Evolutionary conservation across 2,797 vertebrate species (phyloP).

Genomic region (Toxotes lorentzi): DNA sequence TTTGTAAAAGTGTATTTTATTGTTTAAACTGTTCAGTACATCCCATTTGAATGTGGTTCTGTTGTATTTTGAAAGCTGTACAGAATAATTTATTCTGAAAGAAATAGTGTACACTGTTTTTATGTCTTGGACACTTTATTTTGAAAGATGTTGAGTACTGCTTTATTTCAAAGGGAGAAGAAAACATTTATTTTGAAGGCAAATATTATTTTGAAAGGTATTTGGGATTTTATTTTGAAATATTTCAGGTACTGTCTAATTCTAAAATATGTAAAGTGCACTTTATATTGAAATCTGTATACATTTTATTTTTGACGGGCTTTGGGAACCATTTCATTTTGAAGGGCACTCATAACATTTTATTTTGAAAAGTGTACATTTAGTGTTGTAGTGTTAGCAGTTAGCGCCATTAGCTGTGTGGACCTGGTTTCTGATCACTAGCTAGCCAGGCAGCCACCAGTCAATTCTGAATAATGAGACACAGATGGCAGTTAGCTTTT

Average conservation of each 20-base stretch:
- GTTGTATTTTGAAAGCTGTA: background rate
- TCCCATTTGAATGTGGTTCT: background rate
- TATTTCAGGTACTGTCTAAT: too few species aligned
- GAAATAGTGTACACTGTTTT: background rate
- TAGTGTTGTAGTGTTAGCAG: background rate
- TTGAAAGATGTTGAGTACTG: background rate
- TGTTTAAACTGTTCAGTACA: background rate
- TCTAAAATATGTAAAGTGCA: background rate
- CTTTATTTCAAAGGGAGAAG: background rate
- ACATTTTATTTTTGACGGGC: background rate
- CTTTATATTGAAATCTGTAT: background rate
- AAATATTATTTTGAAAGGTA: background rate
- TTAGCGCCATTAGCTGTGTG: background rate
- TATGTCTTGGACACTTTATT: background rate
- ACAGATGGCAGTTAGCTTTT: constrained; percentile 46
- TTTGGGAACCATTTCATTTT: background rate
- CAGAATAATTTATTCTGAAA: background rate
- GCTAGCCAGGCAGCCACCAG: constrained; percentile 7
- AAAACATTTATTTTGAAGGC: too few species aligned
- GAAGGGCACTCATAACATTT: background rate
- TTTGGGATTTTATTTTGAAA: background rate
- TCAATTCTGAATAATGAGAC: constrained; percentile 36
- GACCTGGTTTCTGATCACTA: background rate
- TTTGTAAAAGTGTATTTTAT: background rate
- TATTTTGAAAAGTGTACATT: constrained; percentile 1